phyloP scores from a whole-genome alignment of 2,113 vertebrate species.

The Collichthys lucidus region DNA sequence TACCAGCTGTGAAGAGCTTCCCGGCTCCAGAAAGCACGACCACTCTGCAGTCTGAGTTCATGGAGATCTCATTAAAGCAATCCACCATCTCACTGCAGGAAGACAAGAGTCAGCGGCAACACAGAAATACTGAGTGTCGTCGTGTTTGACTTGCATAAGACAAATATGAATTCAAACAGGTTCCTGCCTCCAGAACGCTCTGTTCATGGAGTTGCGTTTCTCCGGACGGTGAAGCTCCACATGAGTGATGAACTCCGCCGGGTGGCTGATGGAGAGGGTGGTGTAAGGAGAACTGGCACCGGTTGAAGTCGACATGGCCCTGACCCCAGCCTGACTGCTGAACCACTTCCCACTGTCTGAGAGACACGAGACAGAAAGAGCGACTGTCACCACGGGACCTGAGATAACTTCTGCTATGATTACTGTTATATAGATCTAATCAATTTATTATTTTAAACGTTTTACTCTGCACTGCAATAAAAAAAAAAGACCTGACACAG shows the following conservation, averaged over 20 bases:
- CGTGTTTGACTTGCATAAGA: no score
- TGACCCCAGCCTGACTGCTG: constrained; percentile 35
- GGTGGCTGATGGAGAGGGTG: constrained; percentile 83
- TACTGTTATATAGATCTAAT: no score
- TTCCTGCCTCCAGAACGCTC: constrained; percentile 89
- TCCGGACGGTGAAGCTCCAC: constrained; percentile 89
- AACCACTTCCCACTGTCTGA: constrained; percentile 64
- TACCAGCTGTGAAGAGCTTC: constrained; percentile 88
- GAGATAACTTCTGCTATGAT: no score
- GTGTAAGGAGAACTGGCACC: constrained; percentile 79
- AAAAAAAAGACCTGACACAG: no score
- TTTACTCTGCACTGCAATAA: no score
- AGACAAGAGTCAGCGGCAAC: not conserved
- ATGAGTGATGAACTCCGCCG: constrained; percentile 82
- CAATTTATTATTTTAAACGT: no score
- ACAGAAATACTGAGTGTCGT: no score
- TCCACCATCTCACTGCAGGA: constrained; percentile 89
- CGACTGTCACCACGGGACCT: not conserved
- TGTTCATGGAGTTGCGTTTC: constrained; percentile 92
- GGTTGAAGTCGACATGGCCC: constrained; percentile 74
- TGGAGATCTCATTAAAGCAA: constrained; percentile 86
- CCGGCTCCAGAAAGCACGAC: constrained; percentile 91
- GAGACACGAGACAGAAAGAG: not conserved
- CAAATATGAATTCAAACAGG: not conserved
- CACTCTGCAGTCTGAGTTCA: constrained; percentile 85